Percentiles rank a stretch among this genome's conserved stretches.
phyloP scores from a whole-genome alignment of 1,140 invertebrate species.

The Drosophila auraria region DNA sequence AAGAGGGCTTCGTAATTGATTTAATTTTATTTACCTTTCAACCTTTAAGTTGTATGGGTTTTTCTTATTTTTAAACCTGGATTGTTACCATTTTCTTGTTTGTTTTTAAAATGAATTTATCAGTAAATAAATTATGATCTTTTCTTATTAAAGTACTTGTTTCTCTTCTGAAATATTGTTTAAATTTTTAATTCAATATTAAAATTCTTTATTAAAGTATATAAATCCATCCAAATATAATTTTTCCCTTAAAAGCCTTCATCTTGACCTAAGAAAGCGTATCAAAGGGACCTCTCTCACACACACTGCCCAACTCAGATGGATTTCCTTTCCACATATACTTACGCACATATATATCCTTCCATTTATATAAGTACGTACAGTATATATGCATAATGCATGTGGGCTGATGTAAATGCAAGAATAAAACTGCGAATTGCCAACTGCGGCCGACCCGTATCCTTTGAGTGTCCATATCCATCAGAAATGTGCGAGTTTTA shows the following conservation, averaged over 20 bases:
- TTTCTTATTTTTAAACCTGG: too few relatives aligned
- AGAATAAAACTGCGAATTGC: constrained; percentile 78
- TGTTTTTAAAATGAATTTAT: too few relatives aligned
- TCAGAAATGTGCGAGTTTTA: constrained; percentile 82
- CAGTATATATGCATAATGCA: constrained; percentile 69
- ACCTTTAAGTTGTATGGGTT: too few relatives aligned
- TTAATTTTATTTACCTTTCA: too few relatives aligned
- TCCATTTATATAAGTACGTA: constrained; percentile 16
- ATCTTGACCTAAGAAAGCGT: constrained; percentile 3
- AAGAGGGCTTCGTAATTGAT: too few relatives aligned
- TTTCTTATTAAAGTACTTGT: neutral
- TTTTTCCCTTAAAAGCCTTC: neutral
- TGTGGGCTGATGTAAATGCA: constrained; percentile 79
- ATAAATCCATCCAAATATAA: neutral
- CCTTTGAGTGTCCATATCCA: constrained; percentile 52
- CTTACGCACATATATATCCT: constrained; percentile 25
- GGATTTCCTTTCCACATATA: constrained; percentile 20
- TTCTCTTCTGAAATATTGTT: too few relatives aligned
- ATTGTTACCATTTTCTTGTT: too few relatives aligned
- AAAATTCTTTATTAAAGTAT: neutral
- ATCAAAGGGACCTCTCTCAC: constrained; percentile 14
- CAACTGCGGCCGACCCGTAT: constrained; percentile 75
- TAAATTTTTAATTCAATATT: too few relatives aligned
- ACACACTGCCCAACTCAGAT: constrained; percentile 11
- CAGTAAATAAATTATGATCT: too few relatives aligned